A percentile compares a stretch with the other conserved stretches of the same genome.
These are phyloP conservation scores for Kryphioiulus occultus DNA, from an alignment of 2,888 invertebrate species.

Conservation along the genomic window DNA sequence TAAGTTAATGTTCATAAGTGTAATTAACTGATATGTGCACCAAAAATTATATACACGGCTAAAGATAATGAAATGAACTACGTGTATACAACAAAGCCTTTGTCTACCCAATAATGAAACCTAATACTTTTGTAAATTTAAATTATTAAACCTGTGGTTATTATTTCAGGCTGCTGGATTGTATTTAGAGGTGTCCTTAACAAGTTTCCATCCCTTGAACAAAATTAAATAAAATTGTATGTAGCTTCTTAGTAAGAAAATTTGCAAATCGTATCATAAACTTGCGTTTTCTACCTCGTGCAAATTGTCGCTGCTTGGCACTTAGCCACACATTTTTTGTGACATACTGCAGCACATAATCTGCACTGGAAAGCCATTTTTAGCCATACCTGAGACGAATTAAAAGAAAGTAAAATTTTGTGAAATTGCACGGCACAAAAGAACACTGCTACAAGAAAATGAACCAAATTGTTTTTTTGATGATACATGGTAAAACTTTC, in stretches of 20 bases:
- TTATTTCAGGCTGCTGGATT: conserved; percentile 48
- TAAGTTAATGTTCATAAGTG: no score
- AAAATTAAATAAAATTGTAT: not conserved
- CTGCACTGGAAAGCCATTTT: conserved; percentile 94
- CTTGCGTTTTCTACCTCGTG: conserved; percentile 56
- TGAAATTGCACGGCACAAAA: no score
- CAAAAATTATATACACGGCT: no score
- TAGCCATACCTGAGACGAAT: conserved; percentile 82
- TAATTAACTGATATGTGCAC: no score
- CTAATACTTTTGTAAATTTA: not conserved
- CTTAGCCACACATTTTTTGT: conserved; percentile 92
- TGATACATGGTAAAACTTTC: not conserved
- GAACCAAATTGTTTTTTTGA: not conserved
- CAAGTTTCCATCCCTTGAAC: conserved; percentile 36
- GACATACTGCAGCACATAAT: conserved; percentile 88
- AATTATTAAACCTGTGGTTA: conserved; percentile 52
- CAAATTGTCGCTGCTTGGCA: conserved; percentile 79
- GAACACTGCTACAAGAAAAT: no score
- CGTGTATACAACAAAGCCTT: no score
- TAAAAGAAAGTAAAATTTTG: not conserved
- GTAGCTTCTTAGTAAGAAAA: not conserved
- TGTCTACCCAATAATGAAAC: no score
- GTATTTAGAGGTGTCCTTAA: conserved; percentile 1
- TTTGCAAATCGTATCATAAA: not conserved
- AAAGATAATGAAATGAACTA: no score